phyloP scores from a whole-genome alignment of 2,797 vertebrate genomes.

The Tauraco hartlaubi region DNA sequence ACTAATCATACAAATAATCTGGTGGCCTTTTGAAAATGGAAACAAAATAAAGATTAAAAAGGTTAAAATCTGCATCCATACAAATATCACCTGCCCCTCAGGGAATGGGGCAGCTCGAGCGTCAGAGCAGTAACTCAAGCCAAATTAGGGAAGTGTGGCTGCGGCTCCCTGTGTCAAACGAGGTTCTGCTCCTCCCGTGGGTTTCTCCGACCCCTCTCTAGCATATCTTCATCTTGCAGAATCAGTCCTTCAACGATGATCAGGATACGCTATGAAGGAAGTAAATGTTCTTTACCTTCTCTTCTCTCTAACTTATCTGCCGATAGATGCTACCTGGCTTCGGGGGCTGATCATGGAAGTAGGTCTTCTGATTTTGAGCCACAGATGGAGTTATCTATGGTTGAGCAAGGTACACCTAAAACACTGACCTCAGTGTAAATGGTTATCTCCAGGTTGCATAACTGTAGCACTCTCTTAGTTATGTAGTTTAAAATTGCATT shows the following conservation, averaged over 20 bases:
- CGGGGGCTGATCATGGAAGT: neutral
- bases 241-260: neutral
- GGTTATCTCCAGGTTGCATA: neutral
- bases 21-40: slow-evolving; percentile 68
- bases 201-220: neutral
- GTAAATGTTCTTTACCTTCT: neutral
- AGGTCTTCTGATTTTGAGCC: neutral
- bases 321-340: neutral
- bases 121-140: neutral
- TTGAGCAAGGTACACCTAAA: neutral
- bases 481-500: neutral
- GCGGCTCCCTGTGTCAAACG: neutral
- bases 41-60: slow-evolving; percentile 72
- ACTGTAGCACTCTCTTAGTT: neutral
- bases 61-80: slow-evolving; percentile 73
- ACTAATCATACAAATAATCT: slow-evolving; percentile 63
- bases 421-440: fast-evolving
- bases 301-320: neutral
- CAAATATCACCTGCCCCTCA: slow-evolving; percentile 51
- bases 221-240: neutral
- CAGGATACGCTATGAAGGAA: neutral
- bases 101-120: neutral
- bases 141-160: neutral
- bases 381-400: neutral
- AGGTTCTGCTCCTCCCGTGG: neutral